Percentiles rank a stretch among this genome's conserved stretches.
Conservation (phyloP, 1,140 invertebrate genomes). For the Calephelis nemesis region DNA sequence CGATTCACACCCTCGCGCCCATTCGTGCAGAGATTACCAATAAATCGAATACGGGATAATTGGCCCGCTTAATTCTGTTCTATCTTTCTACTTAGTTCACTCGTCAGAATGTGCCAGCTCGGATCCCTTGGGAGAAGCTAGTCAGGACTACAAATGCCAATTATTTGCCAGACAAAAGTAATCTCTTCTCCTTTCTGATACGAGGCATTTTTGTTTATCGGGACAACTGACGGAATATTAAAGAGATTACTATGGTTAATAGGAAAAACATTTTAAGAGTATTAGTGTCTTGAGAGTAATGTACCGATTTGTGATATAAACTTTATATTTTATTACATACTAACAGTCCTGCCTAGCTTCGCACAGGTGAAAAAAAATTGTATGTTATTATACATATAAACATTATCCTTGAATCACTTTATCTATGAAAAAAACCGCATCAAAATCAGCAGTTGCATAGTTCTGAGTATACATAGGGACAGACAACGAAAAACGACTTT, state of each 20-base stretch:
- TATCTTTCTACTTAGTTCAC: constrained; percentile 79
- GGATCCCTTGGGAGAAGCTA: constrained; percentile 71
- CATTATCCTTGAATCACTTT: too few relatives aligned
- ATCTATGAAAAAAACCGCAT: too few relatives aligned
- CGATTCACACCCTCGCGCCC: constrained; percentile 74
- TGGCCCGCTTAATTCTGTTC: constrained; percentile 78
- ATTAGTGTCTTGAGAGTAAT: constrained; percentile 3
- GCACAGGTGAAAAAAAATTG: too few relatives aligned
- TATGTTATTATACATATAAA: too few relatives aligned
- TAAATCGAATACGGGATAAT: constrained; percentile 80
- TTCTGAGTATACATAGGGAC: too few relatives aligned
- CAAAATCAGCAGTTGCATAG: too few relatives aligned
- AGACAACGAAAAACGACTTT: too few relatives aligned
- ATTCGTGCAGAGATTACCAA: constrained; percentile 79
- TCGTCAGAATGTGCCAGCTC: constrained; percentile 77
- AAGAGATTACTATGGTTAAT: constrained; percentile 60
- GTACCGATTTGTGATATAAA: too few relatives aligned
- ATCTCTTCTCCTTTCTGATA: constrained; percentile 45
- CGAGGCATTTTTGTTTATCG: constrained; percentile 47
- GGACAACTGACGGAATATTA: constrained; percentile 48
- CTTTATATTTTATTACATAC: too few relatives aligned
- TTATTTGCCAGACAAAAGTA: constrained; percentile 61
- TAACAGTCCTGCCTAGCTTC: too few relatives aligned
- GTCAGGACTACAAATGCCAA: constrained; percentile 57
- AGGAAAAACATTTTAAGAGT: constrained; percentile 33